These are phyloP conservation scores for Apantesis nais DNA, from an alignment of 2,888 invertebrate species.

Conservation along the genomic window DNA sequence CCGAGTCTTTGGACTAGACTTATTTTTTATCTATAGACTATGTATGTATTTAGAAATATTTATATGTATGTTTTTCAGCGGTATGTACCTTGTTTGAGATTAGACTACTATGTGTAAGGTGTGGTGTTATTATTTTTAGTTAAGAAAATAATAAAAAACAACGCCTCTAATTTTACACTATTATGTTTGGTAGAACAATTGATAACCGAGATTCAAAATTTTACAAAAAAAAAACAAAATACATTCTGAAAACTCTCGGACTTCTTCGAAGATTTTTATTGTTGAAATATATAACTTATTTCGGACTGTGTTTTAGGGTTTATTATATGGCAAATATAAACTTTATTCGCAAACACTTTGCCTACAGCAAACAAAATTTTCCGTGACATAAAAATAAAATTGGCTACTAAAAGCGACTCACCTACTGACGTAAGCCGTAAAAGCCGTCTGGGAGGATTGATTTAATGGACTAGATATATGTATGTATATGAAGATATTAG, in stretches of 20 bases:
- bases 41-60: no score
- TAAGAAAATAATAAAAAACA: no score
- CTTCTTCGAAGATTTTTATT: conserved; percentile 3
- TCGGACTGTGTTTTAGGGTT: neutral
- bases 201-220: no score
- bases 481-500: conserved; percentile 12
- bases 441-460: conserved; percentile 21
- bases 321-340: neutral
- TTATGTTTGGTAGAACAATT: no score
- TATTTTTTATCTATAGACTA: no score
- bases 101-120: no score
- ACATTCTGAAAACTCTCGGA: neutral
- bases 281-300: neutral
- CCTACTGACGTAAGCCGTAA: conserved; percentile 24
- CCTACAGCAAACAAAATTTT: conserved; percentile 14
- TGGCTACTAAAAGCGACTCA: conserved; percentile 21
- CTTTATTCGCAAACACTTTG: conserved; percentile 6
- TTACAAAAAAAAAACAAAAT: neutral
- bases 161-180: no score
- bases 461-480: conserved; percentile 19
- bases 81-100: no score
- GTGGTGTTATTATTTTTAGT: no score
- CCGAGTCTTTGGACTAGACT: neutral
- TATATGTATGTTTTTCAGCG: no score
- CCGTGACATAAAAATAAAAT: conserved; percentile 26